Evolutionary conservation across 2,113 vertebrate species (phyloP).

Genomic region (Egretta garzetta): DNA sequence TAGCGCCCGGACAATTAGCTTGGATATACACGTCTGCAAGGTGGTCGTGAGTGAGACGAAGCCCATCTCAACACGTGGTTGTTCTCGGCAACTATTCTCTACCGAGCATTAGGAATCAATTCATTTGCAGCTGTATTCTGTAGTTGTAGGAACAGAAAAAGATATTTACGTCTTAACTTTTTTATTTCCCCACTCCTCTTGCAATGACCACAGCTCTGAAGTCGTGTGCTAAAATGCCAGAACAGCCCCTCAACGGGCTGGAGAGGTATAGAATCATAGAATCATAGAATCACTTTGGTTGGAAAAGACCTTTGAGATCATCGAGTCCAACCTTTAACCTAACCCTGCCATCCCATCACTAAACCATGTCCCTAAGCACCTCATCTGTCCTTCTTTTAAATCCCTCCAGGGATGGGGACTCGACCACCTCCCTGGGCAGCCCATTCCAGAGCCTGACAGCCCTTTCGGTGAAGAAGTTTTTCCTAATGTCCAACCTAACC

Average conservation of each 20-base stretch:
- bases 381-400: no score
- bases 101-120: background rate
- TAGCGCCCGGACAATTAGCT: background rate
- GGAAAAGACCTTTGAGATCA: no score
- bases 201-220: background rate
- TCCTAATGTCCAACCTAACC: no score
- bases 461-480: no score
- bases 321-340: no score
- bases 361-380: no score
- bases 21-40: rapidly evolving
- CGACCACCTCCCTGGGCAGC: no score
- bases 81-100: background rate
- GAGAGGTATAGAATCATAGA: no score
- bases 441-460: no score
- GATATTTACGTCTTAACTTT: background rate
- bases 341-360: no score
- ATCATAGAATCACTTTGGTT: no score
- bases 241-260: rapidly evolving
- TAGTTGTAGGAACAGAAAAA: background rate
- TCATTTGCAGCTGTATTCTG: background rate
- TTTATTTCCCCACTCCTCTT: background rate
- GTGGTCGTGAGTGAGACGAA: background rate
- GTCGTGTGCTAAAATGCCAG: background rate
- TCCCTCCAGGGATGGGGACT: no score
- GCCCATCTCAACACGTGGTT: background rate